A percentile compares a stretch with the other conserved stretches of the same genome.
Conservation (phyloP, 2,113 vertebrate genomes). For the Carassius carassius region DNA sequence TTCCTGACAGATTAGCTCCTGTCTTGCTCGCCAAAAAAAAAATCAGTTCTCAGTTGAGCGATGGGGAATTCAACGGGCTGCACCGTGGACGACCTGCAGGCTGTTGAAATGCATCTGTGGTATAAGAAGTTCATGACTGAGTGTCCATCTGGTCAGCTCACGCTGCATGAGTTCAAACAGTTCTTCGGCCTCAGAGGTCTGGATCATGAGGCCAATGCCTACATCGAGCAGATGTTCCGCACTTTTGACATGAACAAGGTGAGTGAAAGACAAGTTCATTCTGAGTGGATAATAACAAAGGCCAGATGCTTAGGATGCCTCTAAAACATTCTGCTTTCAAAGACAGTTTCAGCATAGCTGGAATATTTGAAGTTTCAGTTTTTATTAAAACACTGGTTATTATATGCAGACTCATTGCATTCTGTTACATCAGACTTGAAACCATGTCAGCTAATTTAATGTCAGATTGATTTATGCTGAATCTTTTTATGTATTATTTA, state of each 20-base stretch:
- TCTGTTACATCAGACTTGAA: constrained; percentile 1
- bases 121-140: constrained; percentile 94
- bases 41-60: not conserved
- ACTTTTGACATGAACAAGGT: constrained; percentile 97
- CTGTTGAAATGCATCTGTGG: constrained; percentile 91
- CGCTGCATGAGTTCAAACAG: constrained; percentile 90
- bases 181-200: constrained; percentile 87
- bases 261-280: constrained; percentile 45
- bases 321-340: not conserved
- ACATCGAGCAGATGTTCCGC: constrained; percentile 93
- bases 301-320: not conserved
- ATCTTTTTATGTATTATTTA: not conserved
- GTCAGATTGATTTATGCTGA: not conserved
- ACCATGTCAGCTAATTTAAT: not conserved
- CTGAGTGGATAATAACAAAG: not conserved
- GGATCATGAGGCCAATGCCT: constrained; percentile 83
- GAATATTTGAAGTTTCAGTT: not conserved
- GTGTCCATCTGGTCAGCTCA: constrained; percentile 90
- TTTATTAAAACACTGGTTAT: not conserved
- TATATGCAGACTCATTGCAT: not conserved
- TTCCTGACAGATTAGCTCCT: not conserved
- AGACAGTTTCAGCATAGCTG: not conserved
- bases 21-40: not conserved
- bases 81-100: constrained; percentile 86
- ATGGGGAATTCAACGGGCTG: constrained; percentile 84